phyloP scores from a whole-genome alignment of 2,797 vertebrate species.

The Scarus forsteni region DNA sequence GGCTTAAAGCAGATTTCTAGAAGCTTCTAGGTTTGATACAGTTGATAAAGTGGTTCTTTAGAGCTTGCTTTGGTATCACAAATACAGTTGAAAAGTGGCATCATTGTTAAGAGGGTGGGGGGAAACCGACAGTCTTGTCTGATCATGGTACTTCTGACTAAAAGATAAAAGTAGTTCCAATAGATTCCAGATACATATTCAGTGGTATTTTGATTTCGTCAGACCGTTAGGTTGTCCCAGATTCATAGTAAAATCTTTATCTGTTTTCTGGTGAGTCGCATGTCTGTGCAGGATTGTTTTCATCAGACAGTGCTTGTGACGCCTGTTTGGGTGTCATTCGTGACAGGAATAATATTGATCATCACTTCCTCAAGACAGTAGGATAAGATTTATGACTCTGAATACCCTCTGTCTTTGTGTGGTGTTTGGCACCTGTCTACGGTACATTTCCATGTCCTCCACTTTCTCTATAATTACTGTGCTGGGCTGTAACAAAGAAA shows the following conservation, averaged over 20 bases:
- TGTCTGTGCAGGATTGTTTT: background rate
- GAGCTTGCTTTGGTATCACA: background rate
- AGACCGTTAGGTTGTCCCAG: background rate
- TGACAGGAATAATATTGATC: background rate
- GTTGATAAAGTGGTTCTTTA: background rate
- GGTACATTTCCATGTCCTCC: slow-evolving; percentile 39
- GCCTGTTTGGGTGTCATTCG: background rate
- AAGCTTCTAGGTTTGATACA: background rate
- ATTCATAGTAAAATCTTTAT: background rate
- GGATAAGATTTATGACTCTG: background rate
- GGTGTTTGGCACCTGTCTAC: background rate
- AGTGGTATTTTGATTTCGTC: background rate
- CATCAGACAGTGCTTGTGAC: background rate
- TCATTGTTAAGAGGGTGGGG: background rate
- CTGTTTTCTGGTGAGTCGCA: background rate
- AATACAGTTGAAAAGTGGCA: background rate
- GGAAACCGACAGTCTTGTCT: slow-evolving; percentile 15
- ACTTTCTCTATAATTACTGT: slow-evolving; percentile 41
- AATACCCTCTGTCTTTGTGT: no score
- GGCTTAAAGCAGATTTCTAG: no score
- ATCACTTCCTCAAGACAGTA: background rate
- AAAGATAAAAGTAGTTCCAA: background rate
- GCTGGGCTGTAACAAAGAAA: slow-evolving; percentile 15
- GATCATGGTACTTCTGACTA: slow-evolving; percentile 23
- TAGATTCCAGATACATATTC: background rate